Evolutionary conservation across 1,140 invertebrate species (phyloP).

Genomic region (Thalassaphorura encarpata): DNA sequence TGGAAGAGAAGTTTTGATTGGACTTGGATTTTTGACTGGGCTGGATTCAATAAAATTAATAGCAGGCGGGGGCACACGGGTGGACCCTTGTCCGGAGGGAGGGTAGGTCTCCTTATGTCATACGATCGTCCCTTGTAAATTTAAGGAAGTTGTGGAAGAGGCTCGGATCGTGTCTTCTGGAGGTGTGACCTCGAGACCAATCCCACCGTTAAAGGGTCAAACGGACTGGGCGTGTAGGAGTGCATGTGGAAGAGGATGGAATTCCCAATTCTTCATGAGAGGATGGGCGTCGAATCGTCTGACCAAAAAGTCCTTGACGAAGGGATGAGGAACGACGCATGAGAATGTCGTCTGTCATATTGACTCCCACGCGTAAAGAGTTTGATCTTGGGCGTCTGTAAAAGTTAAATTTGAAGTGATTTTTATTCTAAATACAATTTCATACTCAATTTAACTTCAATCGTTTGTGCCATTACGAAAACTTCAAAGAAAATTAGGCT

Average conservation of each 20-base stretch:
- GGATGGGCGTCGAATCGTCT: conserved; percentile 11
- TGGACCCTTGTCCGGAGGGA: conserved; percentile 7
- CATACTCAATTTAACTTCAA: no score
- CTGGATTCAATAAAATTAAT: conserved; percentile 2
- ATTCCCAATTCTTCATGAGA: conserved; percentile 28
- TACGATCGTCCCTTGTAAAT: conserved; percentile 73
- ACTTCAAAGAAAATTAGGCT: no score
- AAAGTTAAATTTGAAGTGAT: not conserved
- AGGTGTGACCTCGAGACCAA: conserved; percentile 74
- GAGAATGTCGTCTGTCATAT: conserved; percentile 58
- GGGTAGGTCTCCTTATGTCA: conserved; percentile 44
- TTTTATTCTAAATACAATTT: no score
- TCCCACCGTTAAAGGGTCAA: conserved; percentile 72
- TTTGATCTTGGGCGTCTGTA: conserved; percentile 61
- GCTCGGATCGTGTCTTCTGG: conserved; percentile 54
- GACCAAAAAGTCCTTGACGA: conserved; percentile 54
- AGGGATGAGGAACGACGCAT: conserved; percentile 70
- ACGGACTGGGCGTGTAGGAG: conserved; percentile 41
- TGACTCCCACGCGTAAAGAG: conserved; percentile 64
- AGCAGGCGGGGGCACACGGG: not conserved
- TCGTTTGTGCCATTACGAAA: no score
- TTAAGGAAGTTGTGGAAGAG: conserved; percentile 55
- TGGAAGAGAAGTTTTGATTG: not conserved
- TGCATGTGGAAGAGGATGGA: conserved; percentile 50
- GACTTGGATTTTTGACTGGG: not conserved